Percentiles rank a stretch among this genome's conserved stretches.
Conservation (phyloP, 2,113 vertebrate species). For the Motacilla alba region DNA sequence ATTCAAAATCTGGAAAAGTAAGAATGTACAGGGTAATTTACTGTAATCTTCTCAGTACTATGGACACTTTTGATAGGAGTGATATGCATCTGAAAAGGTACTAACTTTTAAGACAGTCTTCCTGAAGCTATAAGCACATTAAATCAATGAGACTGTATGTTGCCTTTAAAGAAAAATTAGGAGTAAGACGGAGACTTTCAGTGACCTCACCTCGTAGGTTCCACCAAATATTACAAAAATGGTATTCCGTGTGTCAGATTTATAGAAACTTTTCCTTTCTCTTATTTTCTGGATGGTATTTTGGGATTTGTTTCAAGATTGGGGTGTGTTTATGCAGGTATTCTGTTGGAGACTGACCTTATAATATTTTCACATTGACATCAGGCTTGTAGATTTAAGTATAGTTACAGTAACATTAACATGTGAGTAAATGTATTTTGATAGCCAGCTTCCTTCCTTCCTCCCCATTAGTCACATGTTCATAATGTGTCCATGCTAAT, state of each 20-base stretch:
- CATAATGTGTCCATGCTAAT: neutral
- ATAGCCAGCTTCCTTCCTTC: neutral
- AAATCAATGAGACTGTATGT: neutral
- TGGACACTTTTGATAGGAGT: constrained; percentile 42
- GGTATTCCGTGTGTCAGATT: neutral
- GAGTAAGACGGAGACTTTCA: neutral
- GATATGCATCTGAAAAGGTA: constrained; percentile 30
- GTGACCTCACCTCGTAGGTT: neutral
- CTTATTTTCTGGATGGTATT: neutral
- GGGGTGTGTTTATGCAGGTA: neutral
- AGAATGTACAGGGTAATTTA: constrained; percentile 55
- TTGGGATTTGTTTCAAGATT: neutral
- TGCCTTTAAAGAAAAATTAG: neutral
- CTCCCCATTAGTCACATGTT: neutral
- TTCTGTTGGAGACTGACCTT: neutral
- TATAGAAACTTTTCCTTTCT: neutral
- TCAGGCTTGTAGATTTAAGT: neutral
- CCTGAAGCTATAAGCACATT: neutral
- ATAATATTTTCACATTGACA: neutral
- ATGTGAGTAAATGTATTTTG: neutral
- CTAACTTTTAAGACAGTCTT: constrained; percentile 10
- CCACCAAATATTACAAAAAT: neutral
- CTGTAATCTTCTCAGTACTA: constrained; percentile 56
- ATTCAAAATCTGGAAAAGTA: constrained; percentile 57
- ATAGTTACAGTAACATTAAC: neutral